A percentile compares a stretch with the other conserved stretches of the same genome.
phyloP scores from a whole-genome alignment of 2,888 invertebrate species.

The Nasonovia ribisnigri region DNA sequence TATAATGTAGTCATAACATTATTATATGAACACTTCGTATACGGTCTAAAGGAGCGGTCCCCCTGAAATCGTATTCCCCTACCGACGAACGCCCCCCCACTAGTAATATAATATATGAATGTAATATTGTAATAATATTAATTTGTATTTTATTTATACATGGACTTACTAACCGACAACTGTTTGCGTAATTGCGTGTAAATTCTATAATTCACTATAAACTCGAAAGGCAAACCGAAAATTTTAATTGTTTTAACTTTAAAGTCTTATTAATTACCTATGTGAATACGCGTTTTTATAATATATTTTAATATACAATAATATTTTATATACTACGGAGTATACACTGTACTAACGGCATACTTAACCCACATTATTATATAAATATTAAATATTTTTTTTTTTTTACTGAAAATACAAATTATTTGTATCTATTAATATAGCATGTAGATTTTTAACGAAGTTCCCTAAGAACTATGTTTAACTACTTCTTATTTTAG shows the following conservation, averaged over 20 bases:
- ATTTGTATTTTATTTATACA: not conserved
- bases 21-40: not conserved
- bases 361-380: not conserved
- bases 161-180: not conserved
- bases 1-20: not conserved
- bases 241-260: not conserved
- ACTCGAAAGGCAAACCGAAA: not conserved
- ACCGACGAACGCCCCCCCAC: not conserved
- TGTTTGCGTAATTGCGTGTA: not conserved
- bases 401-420: too few species aligned
- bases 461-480: too few species aligned
- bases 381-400: not conserved
- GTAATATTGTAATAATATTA: not conserved
- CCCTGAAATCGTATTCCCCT: not conserved
- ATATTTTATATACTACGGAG: not conserved
- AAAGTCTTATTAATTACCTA: not conserved
- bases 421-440: too few species aligned
- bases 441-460: too few species aligned
- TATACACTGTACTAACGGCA: not conserved
- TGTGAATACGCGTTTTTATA: not conserved
- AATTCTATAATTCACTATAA: not conserved
- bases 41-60: not conserved
- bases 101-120: not conserved
- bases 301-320: not conserved
- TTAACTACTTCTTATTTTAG: too few species aligned